phyloP scores from a whole-genome alignment of 2,888 invertebrate genomes.

The Oegoconia quadripuncta region DNA sequence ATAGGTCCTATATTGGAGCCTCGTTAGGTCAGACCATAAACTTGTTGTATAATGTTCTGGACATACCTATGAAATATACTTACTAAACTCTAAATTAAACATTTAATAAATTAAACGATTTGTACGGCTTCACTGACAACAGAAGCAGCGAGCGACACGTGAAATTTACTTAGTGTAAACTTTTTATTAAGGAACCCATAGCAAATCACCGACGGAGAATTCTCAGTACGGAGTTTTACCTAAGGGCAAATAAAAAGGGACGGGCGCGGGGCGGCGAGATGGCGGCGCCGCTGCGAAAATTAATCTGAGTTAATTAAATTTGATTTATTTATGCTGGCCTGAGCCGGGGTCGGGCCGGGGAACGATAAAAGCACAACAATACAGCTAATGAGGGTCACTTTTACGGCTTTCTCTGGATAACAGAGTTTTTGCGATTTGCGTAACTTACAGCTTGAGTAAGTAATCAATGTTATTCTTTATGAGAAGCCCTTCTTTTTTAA shows the following conservation, averaged over 20 bases:
- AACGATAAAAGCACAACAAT: slow-evolving; percentile 70
- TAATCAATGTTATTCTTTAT: slow-evolving; percentile 42
- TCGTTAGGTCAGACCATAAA: too few species aligned
- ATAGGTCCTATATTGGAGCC: too few species aligned
- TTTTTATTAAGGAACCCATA: slow-evolving; percentile 75
- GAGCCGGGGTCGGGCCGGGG: slow-evolving; percentile 46
- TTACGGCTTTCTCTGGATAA: slow-evolving; percentile 68
- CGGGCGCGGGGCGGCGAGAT: slow-evolving; percentile 47
- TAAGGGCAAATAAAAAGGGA: slow-evolving; percentile 70
- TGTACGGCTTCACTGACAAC: slow-evolving; percentile 47
- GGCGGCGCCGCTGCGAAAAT: slow-evolving; percentile 64
- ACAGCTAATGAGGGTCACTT: slow-evolving; percentile 73
- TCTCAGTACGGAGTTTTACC: slow-evolving; percentile 56
- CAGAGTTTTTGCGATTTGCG: slow-evolving; percentile 65
- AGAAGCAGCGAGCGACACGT: slow-evolving; percentile 49
- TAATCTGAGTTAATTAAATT: slow-evolving; percentile 79
- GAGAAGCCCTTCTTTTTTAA: slow-evolving; percentile 28
- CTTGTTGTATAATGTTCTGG: too few species aligned
- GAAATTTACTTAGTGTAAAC: slow-evolving; percentile 66
- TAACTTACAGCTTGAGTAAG: slow-evolving; percentile 47
- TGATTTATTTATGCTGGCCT: slow-evolving; percentile 73
- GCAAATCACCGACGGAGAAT: slow-evolving; percentile 47
- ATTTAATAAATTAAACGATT: slow-evolving; percentile 52
- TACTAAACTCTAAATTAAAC: too few species aligned
- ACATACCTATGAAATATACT: too few species aligned